A percentile compares a stretch with the other conserved stretches of the same genome.
These are phyloP conservation scores for Drosophila prosaltans DNA, from an alignment of 1,140 invertebrate genomes.

Conservation along the genomic window DNA sequence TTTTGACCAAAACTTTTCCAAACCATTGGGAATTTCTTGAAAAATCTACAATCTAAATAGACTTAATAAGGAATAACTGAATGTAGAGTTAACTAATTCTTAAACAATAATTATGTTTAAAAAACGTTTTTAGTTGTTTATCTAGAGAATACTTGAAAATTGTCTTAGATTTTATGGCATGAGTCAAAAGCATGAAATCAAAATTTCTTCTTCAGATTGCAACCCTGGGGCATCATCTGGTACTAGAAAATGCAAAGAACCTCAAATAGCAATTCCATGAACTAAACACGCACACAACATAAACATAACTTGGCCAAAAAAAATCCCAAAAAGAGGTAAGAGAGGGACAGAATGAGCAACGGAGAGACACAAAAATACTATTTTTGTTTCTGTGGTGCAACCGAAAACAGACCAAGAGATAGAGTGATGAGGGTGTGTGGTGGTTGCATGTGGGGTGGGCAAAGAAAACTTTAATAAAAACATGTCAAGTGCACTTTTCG, in stretches of 20 bases:
- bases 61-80: too few relatives aligned
- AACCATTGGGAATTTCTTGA: too few relatives aligned
- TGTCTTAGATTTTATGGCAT: background rate
- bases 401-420: background rate
- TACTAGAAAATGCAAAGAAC: conserved; percentile 44
- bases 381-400: conserved; percentile 35
- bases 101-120: background rate
- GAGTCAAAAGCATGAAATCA: background rate
- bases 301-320: conserved; percentile 51
- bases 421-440: too few relatives aligned
- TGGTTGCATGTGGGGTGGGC: background rate
- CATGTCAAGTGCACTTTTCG: conserved; percentile 76
- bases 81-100: background rate
- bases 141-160: background rate
- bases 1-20: too few relatives aligned
- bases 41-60: too few relatives aligned
- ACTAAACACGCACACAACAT: conserved; percentile 60
- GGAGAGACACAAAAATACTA: conserved; percentile 22
- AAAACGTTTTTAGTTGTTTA: background rate
- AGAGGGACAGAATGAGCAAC: background rate
- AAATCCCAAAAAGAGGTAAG: background rate
- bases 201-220: background rate
- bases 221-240: conserved; percentile 35
- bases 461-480: conserved; percentile 72
- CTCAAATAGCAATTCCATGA: conserved; percentile 69